Evolutionary conservation across 2,797 vertebrate genomes (phyloP), one percentile per base, ranked within the genome.

Genomic region (Acestrorhynchus altus): DNA sequence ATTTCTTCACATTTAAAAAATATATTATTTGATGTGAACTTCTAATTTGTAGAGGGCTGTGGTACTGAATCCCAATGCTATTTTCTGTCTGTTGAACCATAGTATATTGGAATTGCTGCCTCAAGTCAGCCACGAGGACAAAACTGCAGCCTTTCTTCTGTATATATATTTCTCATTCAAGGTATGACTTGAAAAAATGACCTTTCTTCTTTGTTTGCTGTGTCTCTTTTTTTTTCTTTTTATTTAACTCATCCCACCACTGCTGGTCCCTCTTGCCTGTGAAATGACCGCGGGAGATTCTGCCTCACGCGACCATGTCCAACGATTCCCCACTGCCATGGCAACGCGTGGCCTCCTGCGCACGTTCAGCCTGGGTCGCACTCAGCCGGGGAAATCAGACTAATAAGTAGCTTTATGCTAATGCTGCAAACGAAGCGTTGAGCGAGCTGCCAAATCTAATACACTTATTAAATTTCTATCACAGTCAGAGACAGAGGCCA

Each of bases 351-450:
- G 83, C 88, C 76, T 84, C 51, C 68, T 46, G 28, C 22, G 57
- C 72, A 46, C 56, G 52, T 71, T 60, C 40, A 68, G 42, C 60
- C 51, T 11, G 39, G 69, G 85, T 85, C 78, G 84, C 89, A 88
- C 91, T 90, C 90, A 89, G 92, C 88, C 88, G 72, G 87, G 84
- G 82, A 93, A 91, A 90, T 93, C 92, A 92, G 89, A 81, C 93
- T 95, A 94, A 96, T 95, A 95, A 96, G 96, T 95, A 95, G 94
- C 91, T 95, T 94, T 95, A 95, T 95, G 94, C 86, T 93, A 95
- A 96, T 96, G 69, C 72, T n/a, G n/a, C n/a, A n/a, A n/a, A 80
- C 76, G 46, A 88, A 90, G 85, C 81, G 47, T 85, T 82, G 77
- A 88, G 88, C 83, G 84, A 90, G 87, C 90, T 94, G 93, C 90